phyloP scores from a whole-genome alignment of 2,888 invertebrate species.

The Yponomeuta cagnagella region DNA sequence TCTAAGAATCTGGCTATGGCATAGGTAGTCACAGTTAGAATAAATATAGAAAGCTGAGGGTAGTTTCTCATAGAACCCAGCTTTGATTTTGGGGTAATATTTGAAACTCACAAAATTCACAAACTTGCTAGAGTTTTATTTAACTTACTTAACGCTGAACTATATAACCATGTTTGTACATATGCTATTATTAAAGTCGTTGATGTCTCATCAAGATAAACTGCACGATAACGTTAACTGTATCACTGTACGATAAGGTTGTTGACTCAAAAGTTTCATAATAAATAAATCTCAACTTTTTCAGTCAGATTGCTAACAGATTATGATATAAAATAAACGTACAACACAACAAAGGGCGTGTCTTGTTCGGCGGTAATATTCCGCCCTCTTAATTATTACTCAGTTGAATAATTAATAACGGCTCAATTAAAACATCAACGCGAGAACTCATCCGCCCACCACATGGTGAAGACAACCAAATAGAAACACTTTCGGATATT shows the following conservation, averaged over 20 bases:
- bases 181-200: background rate
- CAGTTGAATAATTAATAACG: slow-evolving; percentile 66
- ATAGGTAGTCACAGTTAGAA: too few relatives aligned
- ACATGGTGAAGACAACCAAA: slow-evolving; percentile 40
- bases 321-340: slow-evolving; percentile 7
- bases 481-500: slow-evolving; percentile 5
- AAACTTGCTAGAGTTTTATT: too few relatives aligned
- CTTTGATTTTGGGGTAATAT: too few relatives aligned
- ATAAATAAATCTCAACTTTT: slow-evolving; percentile 12
- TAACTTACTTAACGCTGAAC: too few relatives aligned
- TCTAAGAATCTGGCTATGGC: too few relatives aligned
- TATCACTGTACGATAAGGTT: slow-evolving; percentile 39
- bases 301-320: background rate
- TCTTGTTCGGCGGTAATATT: slow-evolving; percentile 44
- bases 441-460: slow-evolving; percentile 45
- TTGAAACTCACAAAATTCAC: too few relatives aligned
- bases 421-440: slow-evolving; percentile 68
- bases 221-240: background rate
- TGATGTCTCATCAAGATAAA: background rate
- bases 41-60: too few relatives aligned
- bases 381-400: slow-evolving; percentile 66
- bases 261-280: slow-evolving; percentile 24
- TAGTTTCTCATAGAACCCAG: too few relatives aligned
- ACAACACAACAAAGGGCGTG: slow-evolving; percentile 50
- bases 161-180: background rate